These are phyloP conservation scores for Eidolon helvum DNA, from an alignment of 2,113 vertebrate species.

Conservation along the genomic window DNA sequence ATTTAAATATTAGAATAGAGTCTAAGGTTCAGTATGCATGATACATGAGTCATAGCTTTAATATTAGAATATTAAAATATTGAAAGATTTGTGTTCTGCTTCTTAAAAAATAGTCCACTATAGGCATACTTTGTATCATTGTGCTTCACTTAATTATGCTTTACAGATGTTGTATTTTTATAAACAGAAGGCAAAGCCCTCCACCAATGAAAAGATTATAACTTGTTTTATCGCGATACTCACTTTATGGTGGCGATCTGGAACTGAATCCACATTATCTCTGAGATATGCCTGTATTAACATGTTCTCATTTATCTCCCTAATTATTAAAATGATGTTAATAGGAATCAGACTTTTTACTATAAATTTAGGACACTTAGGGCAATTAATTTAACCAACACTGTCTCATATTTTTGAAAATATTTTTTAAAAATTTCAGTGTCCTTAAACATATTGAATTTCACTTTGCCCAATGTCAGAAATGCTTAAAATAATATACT, in stretches of 20 bases:
- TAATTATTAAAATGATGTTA: neutral
- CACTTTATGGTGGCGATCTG: neutral
- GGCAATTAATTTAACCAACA: neutral
- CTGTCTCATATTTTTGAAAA: neutral
- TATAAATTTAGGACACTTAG: neutral
- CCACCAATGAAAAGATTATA: neutral
- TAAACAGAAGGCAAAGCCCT: neutral
- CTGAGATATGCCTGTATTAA: neutral
- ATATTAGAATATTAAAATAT: neutral
- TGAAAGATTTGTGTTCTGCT: neutral
- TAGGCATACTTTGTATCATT: neutral
- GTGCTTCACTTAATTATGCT: neutral
- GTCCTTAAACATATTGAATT: neutral
- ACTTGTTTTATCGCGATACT: neutral
- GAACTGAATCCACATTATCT: neutral
- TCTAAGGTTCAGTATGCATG: neutral
- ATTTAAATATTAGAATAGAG: constrained; percentile 16
- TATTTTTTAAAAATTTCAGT: neutral
- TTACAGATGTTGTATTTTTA: neutral
- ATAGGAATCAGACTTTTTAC: neutral
- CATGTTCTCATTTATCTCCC: neutral
- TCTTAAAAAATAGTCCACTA: neutral
- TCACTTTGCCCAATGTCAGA: neutral
- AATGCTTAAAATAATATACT: neutral
- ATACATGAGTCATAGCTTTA: neutral